These are phyloP conservation scores for Paramuricea clavata DNA, from an alignment of 92 coral and sea anemone species.

Conservation along the genomic window DNA sequence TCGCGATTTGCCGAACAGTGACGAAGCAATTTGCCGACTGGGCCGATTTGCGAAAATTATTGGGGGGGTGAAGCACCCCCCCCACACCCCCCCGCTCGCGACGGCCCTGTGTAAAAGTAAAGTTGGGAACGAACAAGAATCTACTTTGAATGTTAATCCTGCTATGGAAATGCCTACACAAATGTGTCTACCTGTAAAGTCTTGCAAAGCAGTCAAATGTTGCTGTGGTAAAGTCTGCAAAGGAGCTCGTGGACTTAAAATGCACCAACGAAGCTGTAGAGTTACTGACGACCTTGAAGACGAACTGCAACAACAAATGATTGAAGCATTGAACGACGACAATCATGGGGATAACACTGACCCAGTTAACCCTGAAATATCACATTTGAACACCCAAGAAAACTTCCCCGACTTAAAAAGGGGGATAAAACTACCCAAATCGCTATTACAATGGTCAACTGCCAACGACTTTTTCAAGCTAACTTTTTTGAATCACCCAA, in stretches of 20 bases:
- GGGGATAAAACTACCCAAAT: conserved; percentile 5
- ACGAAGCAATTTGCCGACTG: too few relatives aligned
- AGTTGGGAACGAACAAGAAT: background rate
- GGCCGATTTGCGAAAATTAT: too few relatives aligned
- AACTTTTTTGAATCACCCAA: conserved; percentile 31
- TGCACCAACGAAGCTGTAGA: conserved; percentile 10
- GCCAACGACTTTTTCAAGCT: conserved; percentile 54
- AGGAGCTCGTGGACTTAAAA: conserved; percentile 9
- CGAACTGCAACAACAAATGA: conserved; percentile 5
- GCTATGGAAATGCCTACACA: background rate
- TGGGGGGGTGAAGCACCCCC: too few relatives aligned
- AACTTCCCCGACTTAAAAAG: conserved; percentile 10
- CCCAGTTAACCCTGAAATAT: background rate
- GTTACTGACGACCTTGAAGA: conserved; percentile 5
- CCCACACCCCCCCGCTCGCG: too few relatives aligned
- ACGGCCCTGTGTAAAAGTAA: conserved; percentile 18
- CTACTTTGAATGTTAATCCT: background rate
- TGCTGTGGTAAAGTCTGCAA: conserved; percentile 1
- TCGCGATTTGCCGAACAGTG: too few relatives aligned
- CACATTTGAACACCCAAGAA: background rate
- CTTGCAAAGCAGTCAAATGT: background rate
- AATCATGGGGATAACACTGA: background rate
- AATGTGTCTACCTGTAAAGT: background rate
- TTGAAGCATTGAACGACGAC: background rate
- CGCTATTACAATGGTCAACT: too few relatives aligned